These are phyloP conservation scores for Elaphurus davidianus DNA, from an alignment of 2,113 vertebrate genomes.

Conservation along the genomic window DNA sequence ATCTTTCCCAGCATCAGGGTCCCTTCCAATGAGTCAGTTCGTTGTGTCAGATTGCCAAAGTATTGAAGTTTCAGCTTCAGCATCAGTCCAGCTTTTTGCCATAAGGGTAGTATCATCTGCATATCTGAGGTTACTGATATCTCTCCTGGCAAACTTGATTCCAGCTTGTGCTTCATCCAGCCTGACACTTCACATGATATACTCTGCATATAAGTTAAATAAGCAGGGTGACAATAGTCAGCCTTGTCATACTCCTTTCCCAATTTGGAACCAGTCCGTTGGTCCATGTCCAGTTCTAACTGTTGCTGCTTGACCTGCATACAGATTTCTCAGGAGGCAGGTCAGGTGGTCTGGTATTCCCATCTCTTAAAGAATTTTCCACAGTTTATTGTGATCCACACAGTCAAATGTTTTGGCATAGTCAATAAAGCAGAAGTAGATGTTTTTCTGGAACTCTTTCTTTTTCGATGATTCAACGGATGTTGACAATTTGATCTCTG, in stretches of 20 bases:
- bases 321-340: not conserved
- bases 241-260: not conserved
- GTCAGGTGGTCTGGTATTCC: not conserved
- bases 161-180: not conserved
- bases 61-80: not conserved
- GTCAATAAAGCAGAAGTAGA: not conserved
- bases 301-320: not conserved
- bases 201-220: not conserved
- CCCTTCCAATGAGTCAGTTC: not conserved
- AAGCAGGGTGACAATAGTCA: not conserved
- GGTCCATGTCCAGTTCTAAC: not conserved
- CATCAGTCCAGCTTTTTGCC: not conserved
- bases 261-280: not conserved
- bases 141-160: not conserved
- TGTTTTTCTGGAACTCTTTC: not conserved
- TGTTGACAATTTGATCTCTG: not conserved
- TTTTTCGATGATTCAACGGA: rapidly evolving
- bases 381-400: not conserved
- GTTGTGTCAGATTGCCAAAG: not conserved
- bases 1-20: not conserved
- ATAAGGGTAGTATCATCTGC: not conserved
- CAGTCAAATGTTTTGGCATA: not conserved
- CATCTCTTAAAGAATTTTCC: not conserved
- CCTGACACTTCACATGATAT: not conserved
- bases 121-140: not conserved